These are phyloP conservation scores for Potorous gilbertii DNA, from an alignment of 2,797 vertebrate genomes.

Conservation along the genomic window DNA sequence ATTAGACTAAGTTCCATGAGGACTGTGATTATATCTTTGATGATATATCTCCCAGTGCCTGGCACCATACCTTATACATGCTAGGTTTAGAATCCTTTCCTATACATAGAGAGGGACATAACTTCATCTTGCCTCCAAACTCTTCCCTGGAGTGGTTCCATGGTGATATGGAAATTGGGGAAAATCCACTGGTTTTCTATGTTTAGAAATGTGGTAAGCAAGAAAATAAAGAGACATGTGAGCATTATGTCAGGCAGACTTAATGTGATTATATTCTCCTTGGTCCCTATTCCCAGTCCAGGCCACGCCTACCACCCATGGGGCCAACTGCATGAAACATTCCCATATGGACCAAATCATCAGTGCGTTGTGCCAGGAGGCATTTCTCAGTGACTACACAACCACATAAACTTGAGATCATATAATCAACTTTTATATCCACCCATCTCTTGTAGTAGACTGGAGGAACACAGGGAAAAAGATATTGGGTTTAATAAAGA, in stretches of 20 bases:
- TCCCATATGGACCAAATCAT: neutral
- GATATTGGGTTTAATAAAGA: neutral
- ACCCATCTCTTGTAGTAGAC: fast-evolving
- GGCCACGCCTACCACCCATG: neutral
- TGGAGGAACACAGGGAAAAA: neutral
- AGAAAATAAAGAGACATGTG: neutral
- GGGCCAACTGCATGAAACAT: neutral
- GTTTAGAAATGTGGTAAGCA: neutral
- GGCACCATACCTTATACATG: neutral
- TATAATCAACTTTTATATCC: no score
- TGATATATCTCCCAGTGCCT: neutral
- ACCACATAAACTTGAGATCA: neutral
- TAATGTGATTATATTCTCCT: neutral
- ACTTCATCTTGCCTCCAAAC: neutral
- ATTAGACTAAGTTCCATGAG: neutral
- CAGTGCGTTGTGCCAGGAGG: neutral
- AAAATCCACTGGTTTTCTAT: neutral
- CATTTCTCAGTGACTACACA: neutral
- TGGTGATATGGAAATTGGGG: neutral
- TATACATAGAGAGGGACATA: neutral
- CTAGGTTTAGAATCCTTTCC: neutral
- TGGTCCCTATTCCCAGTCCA: neutral
- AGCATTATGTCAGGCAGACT: neutral
- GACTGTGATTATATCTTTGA: neutral
- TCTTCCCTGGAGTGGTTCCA: neutral